A percentile compares a stretch with the other conserved stretches of the same genome.
Conservation (phyloP, 2,888 invertebrate species). For the Orthosia cruda region DNA sequence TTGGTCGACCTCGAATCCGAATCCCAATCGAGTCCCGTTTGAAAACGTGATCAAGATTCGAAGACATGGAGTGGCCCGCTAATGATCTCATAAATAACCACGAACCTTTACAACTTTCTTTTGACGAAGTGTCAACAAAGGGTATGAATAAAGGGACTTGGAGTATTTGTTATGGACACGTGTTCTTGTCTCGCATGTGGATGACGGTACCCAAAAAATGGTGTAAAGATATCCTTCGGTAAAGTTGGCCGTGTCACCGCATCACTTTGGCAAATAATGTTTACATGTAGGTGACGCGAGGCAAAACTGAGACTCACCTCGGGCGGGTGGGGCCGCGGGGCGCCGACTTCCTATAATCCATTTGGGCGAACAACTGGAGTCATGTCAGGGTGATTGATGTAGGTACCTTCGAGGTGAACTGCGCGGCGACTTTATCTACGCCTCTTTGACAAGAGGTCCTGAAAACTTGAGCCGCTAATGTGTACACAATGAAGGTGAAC, state of each 20-base stretch:
- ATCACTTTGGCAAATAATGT: slow-evolving; percentile 88
- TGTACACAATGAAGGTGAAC: too few species aligned
- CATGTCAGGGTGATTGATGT: slow-evolving; percentile 91
- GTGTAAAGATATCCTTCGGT: slow-evolving; percentile 79
- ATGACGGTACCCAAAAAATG: slow-evolving; percentile 59
- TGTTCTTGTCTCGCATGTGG: slow-evolving; percentile 51
- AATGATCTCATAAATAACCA: slow-evolving; percentile 79
- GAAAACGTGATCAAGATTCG: slow-evolving; percentile 77
- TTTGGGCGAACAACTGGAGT: slow-evolving; percentile 90
- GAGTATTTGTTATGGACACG: slow-evolving; percentile 47
- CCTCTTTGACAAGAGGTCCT: too few species aligned
- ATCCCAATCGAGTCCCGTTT: slow-evolving; percentile 74
- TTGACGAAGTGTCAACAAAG: slow-evolving; percentile 61
- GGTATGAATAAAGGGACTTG: slow-evolving; percentile 47
- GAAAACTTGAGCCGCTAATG: too few species aligned
- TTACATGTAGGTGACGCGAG: slow-evolving; percentile 86
- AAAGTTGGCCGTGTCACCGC: slow-evolving; percentile 85
- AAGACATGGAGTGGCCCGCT: slow-evolving; percentile 74
- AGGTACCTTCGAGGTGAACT: slow-evolving; percentile 82
- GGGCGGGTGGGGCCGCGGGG: slow-evolving; percentile 81
- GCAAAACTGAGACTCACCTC: slow-evolving; percentile 88
- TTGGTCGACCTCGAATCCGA: slow-evolving; percentile 75
- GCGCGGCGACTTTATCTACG: too few species aligned
- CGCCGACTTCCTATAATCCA: slow-evolving; percentile 90
- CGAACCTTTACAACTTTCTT: slow-evolving; percentile 62